Evolutionary conservation across 2,113 vertebrate genomes (phyloP).

Genomic region (Indicator indicator): DNA sequence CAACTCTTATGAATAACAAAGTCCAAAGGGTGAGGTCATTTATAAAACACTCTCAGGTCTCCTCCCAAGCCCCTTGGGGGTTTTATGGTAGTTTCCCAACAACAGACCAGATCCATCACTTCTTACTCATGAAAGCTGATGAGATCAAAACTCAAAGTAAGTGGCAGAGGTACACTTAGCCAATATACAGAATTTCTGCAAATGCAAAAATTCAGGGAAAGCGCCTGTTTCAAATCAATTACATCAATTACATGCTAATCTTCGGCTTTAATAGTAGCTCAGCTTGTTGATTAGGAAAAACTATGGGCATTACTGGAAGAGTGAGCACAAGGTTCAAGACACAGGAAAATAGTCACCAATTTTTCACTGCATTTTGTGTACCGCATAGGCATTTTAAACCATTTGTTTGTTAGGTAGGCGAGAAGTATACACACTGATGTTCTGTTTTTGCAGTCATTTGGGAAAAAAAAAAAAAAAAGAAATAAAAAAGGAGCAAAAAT

Average conservation of each 20-base stretch:
- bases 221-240: conserved; percentile 22
- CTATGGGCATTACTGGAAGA: accelerated
- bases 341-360: neutral
- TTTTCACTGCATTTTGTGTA: neutral
- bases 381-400: neutral
- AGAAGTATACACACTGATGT: neutral
- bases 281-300: neutral
- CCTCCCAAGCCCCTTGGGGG: neutral
- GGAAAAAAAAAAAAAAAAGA: too few species aligned
- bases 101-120: neutral
- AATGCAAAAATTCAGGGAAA: neutral
- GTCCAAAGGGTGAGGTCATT: neutral
- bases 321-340: neutral
- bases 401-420: neutral
- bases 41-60: neutral
- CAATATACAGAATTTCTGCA: neutral
- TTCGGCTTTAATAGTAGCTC: neutral
- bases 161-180: neutral
- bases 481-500: neutral
- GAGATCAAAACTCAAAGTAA: neutral
- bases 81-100: neutral
- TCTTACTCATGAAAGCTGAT: neutral
- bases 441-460: neutral
- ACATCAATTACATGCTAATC: neutral
- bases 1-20: neutral